Evolutionary conservation across 1,140 invertebrate genomes (phyloP), one percentile per base, ranked within the genome.

Genomic region (Lasioglossum albipes): DNA sequence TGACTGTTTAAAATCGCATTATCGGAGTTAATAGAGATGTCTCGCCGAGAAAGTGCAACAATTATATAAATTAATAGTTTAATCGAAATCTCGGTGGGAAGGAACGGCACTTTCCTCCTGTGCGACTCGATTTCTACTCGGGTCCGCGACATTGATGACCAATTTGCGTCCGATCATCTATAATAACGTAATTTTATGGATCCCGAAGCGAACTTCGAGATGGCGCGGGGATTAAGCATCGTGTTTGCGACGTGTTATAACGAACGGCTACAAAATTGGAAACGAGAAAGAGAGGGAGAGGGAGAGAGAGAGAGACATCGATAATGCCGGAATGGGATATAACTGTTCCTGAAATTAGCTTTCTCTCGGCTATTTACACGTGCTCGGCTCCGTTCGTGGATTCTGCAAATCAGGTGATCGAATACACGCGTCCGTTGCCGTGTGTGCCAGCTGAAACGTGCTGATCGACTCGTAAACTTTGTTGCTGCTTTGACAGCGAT

Each of bases 341-440:
- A 70, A 70, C 68, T 70, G 68, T 70, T 70, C 68, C 68, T 70
- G 68, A 70, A 70, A 70, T 70, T 70, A 70, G 68, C 68, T 70
- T 70, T 70, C 68, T 70, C 68, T 12, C 18, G 2, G 49, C 68
- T 70, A 57, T 70, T 70, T 70, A 57, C 68, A 36, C 68, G 68
- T 57, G 16, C 42, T 49, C 27, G 41, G n/a, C 49, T 36, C 16
- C 41, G 20, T 13, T 45, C 20, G 65, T 67, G 65, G 65, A 45
- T 45, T 45, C 65, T 67, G n/a, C 65, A 67, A 67, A 67, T 45
- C 65, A 20, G 65, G 20, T 13, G 41, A 67, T 45, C 41, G 49
- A 18, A 36, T 4, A 36, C 68, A 31, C n/a, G 27, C 22, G 45
- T 45, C 52, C 18, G 52, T 54, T 54, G 6, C 13, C 36, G 36